Base-by-base conservation (phyloP, 2,888 invertebrate genomes). In the Chrysolina oricalcia region DNA sequence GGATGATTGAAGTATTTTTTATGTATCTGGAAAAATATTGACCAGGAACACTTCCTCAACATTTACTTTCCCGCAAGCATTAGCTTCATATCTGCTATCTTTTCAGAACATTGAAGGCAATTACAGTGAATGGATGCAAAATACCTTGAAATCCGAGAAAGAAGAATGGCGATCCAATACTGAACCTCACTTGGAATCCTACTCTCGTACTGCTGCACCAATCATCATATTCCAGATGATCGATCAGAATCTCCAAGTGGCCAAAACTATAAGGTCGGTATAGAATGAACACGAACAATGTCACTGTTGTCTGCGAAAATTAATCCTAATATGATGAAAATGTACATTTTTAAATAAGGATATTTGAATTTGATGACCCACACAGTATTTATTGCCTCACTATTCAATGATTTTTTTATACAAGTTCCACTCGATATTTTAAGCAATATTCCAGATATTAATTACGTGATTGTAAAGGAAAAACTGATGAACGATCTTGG, bases 161-260 rank as follows among this genome's bases (percentile, higher is more conserved):
- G 94, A 95, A 87, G 98, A 98, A 88, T 99, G 99, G 99, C 93
- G 93, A 86, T 93, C 93, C 19, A 93, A 92, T 78, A 91, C 93
- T 80, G 91, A 94, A 80, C 97, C 97, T 0, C 97, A 97, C 77
- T 94, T 95, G 82, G 93, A 95, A 77, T 93, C 93, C 66, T 97
- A 95, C 86, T 97, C 94, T 89, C 95, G 97, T 87, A 98, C 98
- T 1, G 95, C 96, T 70, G 95, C 98, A 50, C 98, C 99, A 5
- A 95, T 98, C 78, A 97, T 98, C 75, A 96, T 99, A 79, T 98
- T 98, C 89, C 97, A 98, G 89, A 99, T 99, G 98, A 96, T 99
- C 78, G 97, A 98, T 89, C 98, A 99, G 90, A 97, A 98, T 91
- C 91, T 99, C 76, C 95, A 96, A 87, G 92, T 93, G 0, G 90